Evolutionary conservation across 64 coral and sea anemone species (phyloP).

Genomic region (Montipora foliosa): DNA sequence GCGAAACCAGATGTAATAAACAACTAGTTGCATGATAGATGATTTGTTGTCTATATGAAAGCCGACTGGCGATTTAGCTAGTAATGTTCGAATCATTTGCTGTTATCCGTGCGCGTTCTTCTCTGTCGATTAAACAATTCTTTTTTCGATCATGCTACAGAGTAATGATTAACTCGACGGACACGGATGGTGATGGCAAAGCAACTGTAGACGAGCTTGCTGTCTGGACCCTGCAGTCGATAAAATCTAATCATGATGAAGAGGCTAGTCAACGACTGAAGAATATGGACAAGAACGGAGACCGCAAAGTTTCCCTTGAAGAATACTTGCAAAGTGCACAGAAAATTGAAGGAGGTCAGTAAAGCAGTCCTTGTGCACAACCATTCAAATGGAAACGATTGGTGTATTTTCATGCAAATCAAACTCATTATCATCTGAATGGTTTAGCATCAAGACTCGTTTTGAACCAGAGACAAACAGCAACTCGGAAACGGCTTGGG

Average conservation of each 20-base stretch:
- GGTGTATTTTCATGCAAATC: too few species aligned
- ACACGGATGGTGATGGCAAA: constrained; percentile 37
- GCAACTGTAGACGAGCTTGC: constrained; percentile 18
- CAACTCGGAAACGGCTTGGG: too few species aligned
- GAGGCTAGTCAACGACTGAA: constrained; percentile 10
- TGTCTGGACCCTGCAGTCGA: neutral
- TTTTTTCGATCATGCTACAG: constrained; percentile 1
- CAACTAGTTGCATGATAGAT: too few species aligned
- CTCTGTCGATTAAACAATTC: neutral
- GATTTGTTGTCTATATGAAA: too few species aligned
- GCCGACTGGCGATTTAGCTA: too few species aligned
- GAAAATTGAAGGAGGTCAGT: neutral
- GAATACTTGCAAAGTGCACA: constrained; percentile 29
- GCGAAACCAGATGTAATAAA: too few species aligned
- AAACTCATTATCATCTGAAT: too few species aligned
- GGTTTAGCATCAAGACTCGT: too few species aligned
- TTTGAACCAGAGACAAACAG: too few species aligned
- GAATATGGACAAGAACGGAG: constrained; percentile 33
- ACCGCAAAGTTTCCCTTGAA: constrained; percentile 12
- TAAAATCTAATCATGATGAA: neutral
- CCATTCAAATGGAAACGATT: too few species aligned
- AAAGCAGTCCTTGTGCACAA: too few species aligned
- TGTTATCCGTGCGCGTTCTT: neutral
- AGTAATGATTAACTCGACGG: neutral
- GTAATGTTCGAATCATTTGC: neutral